Percentiles rank a stretch among this genome's conserved stretches.
phyloP scores from a whole-genome alignment of 2,888 invertebrate species.

The Brenthis daphne region DNA sequence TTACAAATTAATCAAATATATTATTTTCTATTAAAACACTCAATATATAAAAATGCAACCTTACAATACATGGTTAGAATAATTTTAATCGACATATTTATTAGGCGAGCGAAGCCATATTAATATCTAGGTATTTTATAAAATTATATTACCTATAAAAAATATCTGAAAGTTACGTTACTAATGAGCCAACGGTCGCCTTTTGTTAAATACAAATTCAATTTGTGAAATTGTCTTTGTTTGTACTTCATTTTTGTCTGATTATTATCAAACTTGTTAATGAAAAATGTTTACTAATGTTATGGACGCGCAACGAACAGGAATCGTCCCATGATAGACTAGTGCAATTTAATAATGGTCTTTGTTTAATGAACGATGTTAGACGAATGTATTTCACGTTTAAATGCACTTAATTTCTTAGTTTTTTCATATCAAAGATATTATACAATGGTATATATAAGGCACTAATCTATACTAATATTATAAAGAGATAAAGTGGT shows the following conservation, averaged over 20 bases:
- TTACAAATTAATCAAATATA: no score
- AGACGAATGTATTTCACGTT: not conserved
- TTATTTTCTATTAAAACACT: no score
- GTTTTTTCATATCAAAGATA: no score
- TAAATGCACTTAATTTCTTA: not conserved
- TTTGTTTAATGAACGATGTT: not conserved
- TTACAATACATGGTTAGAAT: no score
- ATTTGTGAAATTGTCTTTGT: constrained; percentile 6
- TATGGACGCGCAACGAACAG: constrained; percentile 5
- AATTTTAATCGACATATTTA: no score
- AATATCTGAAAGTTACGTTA: not conserved
- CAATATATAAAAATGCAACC: no score
- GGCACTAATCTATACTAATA: no score
- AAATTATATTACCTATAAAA: no score
- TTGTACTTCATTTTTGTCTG: constrained; percentile 13
- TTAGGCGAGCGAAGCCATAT: no score
- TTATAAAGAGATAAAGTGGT: no score
- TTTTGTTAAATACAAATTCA: constrained; percentile 5
- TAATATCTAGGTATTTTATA: no score
- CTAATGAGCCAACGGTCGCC: not conserved
- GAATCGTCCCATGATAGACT: constrained; percentile 11
- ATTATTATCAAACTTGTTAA: constrained; percentile 11
- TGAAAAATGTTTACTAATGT: constrained; percentile 19
- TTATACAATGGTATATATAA: no score
- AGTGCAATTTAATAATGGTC: constrained; percentile 10